phyloP scores from a whole-genome alignment of 2,113 vertebrate genomes.

The Alectura lathami region DNA sequence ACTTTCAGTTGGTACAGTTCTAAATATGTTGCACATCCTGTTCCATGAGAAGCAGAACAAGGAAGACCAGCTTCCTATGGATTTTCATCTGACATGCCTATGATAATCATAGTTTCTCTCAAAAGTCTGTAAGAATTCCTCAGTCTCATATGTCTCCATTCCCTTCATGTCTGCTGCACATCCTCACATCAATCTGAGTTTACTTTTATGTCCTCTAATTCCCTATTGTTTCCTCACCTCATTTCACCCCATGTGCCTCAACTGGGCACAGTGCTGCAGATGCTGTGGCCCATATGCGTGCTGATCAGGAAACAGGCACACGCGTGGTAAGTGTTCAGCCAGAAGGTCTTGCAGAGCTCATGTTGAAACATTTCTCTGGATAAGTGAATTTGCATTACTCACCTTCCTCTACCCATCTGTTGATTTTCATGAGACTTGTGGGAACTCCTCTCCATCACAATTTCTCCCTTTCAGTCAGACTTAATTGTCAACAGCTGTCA shows the following conservation, averaged over 20 bases:
- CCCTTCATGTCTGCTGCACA: neutral
- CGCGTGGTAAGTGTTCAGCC: neutral
- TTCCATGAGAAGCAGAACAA: slow-evolving; percentile 11
- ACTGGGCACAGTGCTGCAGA: neutral
- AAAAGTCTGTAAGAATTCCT: neutral
- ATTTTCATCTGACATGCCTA: neutral
- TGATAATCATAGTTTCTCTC: neutral
- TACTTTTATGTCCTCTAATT: neutral
- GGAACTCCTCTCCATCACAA: neutral
- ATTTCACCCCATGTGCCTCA: neutral
- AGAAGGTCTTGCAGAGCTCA: neutral
- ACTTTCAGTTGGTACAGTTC: neutral
- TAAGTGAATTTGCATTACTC: neutral
- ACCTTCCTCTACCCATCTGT: neutral
- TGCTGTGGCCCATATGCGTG: rapidly evolving
- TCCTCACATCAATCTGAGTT: neutral
- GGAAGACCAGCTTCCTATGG: neutral
- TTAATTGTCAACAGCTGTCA: neutral
- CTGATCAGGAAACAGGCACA: neutral
- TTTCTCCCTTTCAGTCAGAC: neutral
- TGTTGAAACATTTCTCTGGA: neutral
- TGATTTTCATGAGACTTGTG: neutral
- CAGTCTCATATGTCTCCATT: neutral
- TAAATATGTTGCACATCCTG: neutral
- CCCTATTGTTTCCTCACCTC: neutral